Percentiles rank a stretch among this genome's conserved stretches.
These are phyloP conservation scores for Natator depressus DNA, from an alignment of 2,113 vertebrate genomes.

Conservation along the genomic window DNA sequence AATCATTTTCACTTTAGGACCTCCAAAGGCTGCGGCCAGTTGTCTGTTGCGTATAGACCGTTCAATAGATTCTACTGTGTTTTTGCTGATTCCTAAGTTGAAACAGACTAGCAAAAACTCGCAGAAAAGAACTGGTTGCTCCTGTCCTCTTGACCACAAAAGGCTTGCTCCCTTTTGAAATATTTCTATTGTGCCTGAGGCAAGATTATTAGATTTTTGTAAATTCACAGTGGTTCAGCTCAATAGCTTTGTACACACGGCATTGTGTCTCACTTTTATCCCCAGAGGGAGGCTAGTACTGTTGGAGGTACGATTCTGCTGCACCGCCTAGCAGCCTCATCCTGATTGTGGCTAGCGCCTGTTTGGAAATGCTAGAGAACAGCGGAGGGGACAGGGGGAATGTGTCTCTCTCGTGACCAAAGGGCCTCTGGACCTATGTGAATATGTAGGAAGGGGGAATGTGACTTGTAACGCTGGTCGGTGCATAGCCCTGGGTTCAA, in stretches of 20 bases:
- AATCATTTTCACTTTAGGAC: background rate
- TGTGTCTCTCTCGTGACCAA: too few relatives aligned
- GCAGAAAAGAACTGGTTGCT: background rate
- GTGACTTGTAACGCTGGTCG: background rate
- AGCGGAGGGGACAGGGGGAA: too few relatives aligned
- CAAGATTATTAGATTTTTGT: too few relatives aligned
- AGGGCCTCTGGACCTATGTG: too few relatives aligned
- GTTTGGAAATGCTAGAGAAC: background rate
- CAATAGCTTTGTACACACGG: too few relatives aligned
- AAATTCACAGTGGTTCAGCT: too few relatives aligned
- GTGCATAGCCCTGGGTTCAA: background rate
- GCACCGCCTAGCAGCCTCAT: background rate
- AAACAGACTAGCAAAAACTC: background rate
- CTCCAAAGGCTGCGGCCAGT: background rate
- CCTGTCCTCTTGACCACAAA: background rate
- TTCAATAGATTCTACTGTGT: background rate
- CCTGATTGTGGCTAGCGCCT: background rate
- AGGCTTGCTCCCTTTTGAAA: background rate
- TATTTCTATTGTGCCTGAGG: too few relatives aligned
- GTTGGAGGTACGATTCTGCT: background rate
- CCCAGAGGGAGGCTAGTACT: background rate
- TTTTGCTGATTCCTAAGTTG: background rate
- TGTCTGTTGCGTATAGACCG: background rate
- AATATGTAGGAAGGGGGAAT: too few relatives aligned
- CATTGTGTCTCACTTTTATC: background rate